A percentile compares a stretch with the other conserved stretches of the same genome.
phyloP scores from a whole-genome alignment of 2,888 invertebrate species.

The Caenorhabditis panamensis region DNA sequence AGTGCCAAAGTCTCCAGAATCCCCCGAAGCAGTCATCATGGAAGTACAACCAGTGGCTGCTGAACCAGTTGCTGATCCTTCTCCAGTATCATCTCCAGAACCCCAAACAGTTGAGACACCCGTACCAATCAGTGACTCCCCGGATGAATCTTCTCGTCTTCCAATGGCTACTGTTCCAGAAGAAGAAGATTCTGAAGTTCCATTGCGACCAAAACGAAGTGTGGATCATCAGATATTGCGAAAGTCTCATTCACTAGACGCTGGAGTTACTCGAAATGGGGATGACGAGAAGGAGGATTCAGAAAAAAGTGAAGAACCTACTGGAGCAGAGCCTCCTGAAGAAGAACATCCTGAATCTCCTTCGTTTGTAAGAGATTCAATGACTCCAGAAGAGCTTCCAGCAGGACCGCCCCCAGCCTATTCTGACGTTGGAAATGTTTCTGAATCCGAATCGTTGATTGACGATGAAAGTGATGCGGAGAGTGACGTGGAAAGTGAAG shows the following conservation, averaged over 20 bases:
- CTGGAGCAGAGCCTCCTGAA: too few species aligned
- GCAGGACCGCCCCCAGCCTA: too few species aligned
- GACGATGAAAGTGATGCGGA: conserved; percentile 20
- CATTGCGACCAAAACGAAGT: too few species aligned
- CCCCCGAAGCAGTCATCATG: neutral
- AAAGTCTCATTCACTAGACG: conserved; percentile 11
- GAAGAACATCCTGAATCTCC: neutral
- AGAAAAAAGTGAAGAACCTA: too few species aligned
- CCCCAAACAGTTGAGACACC: neutral
- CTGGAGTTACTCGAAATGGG: neutral
- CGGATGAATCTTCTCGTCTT: neutral
- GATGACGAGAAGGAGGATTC: too few species aligned
- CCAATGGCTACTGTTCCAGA: neutral
- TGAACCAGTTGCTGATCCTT: neutral
- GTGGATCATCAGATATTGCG: too few species aligned
- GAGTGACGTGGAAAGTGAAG: neutral
- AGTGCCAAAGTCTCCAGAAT: neutral
- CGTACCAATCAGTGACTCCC: neutral
- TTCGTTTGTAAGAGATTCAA: neutral
- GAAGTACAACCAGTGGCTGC: neutral
- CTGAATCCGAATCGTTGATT: neutral
- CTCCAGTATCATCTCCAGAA: conserved; percentile 4
- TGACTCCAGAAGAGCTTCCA: conserved; percentile 3
- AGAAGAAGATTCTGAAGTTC: conserved; percentile 17
- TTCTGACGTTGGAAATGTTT: too few species aligned